Base-by-base conservation (phyloP, 1,140 invertebrate genomes). In the Cydia splendana region DNA sequence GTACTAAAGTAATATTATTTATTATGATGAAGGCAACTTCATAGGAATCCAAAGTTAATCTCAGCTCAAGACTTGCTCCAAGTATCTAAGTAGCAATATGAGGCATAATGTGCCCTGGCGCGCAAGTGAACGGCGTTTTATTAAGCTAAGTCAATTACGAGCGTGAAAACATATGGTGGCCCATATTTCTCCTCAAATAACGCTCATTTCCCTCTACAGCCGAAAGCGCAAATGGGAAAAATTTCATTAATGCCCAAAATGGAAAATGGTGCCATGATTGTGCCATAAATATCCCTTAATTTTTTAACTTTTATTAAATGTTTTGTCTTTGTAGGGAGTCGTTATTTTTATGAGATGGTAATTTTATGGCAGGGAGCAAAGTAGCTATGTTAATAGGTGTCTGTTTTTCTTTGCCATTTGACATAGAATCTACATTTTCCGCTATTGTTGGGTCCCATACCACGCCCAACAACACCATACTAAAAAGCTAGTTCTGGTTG, bases 91-190 rank as follows among this genome's bases (percentile, higher is more conserved):
- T 62, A 7, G 57, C n/a, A 24, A 62, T 62, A 62, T 62, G 57
- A 24, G 9, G 20, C 18, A 62, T 12, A 62, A 62, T 62, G 57
- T 71, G 13, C 12, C 65, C 6, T 28, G 34, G 45, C 62, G 75
- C 80, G 82, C 82, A 75, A 80, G 78, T 83, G 84, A 88, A 84
- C 85, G 87, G 84, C 84, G 80, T 88, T 88, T 88, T 84, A 90
- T 90, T 90, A 90, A 45, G 83, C 71, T 78, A 86, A 87, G 88
- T 88, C 87, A 88, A 90, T 88, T 88, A 85, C 84, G 82, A 71
- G 79, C 81, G 79, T 78, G 77, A 81, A 74, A 87, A 86, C 83
- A 82, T 86, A 86, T 84, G 87, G 80, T 79, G 75, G 78, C 77
- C 78, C 83, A 88, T 90, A 85, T 88, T 87, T 88, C 84, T 88